Percentiles rank a stretch among this genome's conserved stretches.
These are phyloP conservation scores for Drosophila mercatorum DNA, from an alignment of 2,888 invertebrate genomes.

Conservation along the genomic window DNA sequence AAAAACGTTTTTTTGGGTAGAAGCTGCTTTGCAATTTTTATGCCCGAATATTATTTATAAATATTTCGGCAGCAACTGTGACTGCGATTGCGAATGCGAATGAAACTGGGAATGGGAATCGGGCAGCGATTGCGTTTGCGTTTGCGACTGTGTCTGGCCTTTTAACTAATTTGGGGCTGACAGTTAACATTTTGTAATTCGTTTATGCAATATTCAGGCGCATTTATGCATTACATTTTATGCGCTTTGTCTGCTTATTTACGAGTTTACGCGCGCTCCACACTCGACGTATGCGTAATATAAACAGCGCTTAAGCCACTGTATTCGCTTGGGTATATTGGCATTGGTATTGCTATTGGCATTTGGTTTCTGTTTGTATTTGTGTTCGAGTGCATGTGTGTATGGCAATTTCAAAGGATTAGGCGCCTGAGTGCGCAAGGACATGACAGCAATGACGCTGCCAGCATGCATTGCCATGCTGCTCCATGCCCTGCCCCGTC, in stretches of 20 bases:
- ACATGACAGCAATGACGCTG: conserved; percentile 57
- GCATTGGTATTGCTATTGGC: conserved; percentile 39
- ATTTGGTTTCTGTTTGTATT: conserved; percentile 22
- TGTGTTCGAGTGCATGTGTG: conserved; percentile 28
- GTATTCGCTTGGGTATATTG: conserved; percentile 38
- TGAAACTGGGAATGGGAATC: background rate
- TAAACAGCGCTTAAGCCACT: conserved; percentile 54
- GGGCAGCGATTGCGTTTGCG: background rate
- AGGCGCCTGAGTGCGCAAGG: conserved; percentile 73
- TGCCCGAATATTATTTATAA: conserved; percentile 64
- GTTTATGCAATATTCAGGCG: conserved; percentile 56
- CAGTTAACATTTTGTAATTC: conserved; percentile 65
- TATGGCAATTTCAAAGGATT: conserved; percentile 78
- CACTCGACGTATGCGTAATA: conserved; percentile 74
- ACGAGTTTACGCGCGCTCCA: conserved; percentile 51
- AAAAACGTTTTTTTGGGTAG: conserved; percentile 60
- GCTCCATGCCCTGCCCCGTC: background rate
- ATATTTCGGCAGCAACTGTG: conserved; percentile 25
- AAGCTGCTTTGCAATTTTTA: conserved; percentile 58
- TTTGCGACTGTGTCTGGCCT: conserved; percentile 37
- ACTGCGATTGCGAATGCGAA: background rate
- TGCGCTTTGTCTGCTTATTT: conserved; percentile 66
- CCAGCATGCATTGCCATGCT: conserved; percentile 29
- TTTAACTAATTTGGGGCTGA: conserved; percentile 65
- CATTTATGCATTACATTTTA: conserved; percentile 73